Conservation (phyloP, 2,113 vertebrate genomes). For the Miniopterus natalensis region DNA sequence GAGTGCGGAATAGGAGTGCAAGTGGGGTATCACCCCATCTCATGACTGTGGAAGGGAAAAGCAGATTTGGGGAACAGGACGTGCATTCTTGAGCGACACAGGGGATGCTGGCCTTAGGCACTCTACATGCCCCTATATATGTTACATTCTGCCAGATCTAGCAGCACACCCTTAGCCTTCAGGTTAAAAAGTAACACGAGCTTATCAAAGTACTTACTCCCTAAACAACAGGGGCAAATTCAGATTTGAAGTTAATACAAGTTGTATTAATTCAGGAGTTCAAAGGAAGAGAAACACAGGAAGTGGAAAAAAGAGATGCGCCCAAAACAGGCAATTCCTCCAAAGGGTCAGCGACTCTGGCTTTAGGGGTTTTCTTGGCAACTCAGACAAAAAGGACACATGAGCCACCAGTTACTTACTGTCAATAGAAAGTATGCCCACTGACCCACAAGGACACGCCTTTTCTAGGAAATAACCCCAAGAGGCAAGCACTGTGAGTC, state of each 20-base stretch:
- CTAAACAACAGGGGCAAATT: not conserved
- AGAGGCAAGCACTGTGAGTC: not conserved
- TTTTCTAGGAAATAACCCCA: not conserved
- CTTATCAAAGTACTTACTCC: not conserved
- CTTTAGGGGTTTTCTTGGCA: not conserved
- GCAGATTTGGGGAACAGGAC: not conserved
- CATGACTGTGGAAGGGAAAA: not conserved
- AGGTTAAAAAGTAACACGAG: not conserved
- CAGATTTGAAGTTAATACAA: not conserved
- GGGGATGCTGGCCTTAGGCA: not conserved
- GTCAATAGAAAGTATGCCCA: not conserved
- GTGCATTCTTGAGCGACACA: not conserved
- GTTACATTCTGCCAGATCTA: not conserved
- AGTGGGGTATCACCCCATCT: not conserved
- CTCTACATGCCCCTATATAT: fast-evolving
- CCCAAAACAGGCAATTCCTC: not conserved
- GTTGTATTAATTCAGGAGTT: not conserved
- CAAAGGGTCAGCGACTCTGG: not conserved
- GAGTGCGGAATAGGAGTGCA: not conserved
- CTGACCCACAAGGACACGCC: not conserved
- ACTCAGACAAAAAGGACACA: not conserved
- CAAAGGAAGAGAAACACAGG: not conserved
- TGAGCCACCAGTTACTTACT: not conserved
- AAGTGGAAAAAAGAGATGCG: not conserved
- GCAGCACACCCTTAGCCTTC: not conserved